A percentile compares a stretch with the other conserved stretches of the same genome.
These are phyloP conservation scores for Xenotilapia longispinis DNA, from an alignment of 2,113 vertebrate genomes.

Conservation along the genomic window DNA sequence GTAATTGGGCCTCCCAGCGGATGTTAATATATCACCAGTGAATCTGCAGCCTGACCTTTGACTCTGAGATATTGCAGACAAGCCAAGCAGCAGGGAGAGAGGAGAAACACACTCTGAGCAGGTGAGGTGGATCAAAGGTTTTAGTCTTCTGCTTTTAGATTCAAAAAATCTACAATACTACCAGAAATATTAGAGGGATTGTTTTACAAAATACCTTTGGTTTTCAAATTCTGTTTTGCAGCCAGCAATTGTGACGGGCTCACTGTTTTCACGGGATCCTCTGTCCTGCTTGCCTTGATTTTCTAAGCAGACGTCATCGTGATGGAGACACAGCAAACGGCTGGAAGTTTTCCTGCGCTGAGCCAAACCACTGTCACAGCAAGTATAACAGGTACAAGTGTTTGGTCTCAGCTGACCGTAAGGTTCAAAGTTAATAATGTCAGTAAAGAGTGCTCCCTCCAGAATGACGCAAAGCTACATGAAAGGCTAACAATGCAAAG, in stretches of 20 bases:
- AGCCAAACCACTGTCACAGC: slow-evolving; percentile 13
- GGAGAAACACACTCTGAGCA: background rate
- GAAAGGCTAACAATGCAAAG: background rate
- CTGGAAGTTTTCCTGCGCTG: slow-evolving; percentile 8
- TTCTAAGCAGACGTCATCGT: background rate
- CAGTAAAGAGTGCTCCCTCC: background rate
- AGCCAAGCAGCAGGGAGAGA: background rate
- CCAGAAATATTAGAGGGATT: background rate
- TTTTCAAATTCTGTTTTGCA: background rate
- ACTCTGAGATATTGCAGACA: slow-evolving; percentile 8
- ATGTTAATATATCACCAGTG: slow-evolving; percentile 63
- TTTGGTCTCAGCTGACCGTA: background rate
- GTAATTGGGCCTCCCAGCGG: slow-evolving; percentile 9
- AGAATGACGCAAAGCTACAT: background rate
- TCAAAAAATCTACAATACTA: background rate
- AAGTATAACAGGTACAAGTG: slow-evolving; percentile 44
- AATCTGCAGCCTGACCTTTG: slow-evolving; percentile 49
- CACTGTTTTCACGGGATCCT: background rate
- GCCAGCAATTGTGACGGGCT: background rate
- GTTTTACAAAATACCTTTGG: background rate
- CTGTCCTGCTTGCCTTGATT: background rate
- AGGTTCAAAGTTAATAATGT: background rate
- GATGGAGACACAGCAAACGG: slow-evolving; percentile 23
- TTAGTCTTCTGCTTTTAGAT: background rate
- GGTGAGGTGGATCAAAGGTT: slow-evolving; percentile 12